These are phyloP conservation scores for Stegodyphus dumicola DNA, from an alignment of 1,140 invertebrate species.

Conservation along the genomic window DNA sequence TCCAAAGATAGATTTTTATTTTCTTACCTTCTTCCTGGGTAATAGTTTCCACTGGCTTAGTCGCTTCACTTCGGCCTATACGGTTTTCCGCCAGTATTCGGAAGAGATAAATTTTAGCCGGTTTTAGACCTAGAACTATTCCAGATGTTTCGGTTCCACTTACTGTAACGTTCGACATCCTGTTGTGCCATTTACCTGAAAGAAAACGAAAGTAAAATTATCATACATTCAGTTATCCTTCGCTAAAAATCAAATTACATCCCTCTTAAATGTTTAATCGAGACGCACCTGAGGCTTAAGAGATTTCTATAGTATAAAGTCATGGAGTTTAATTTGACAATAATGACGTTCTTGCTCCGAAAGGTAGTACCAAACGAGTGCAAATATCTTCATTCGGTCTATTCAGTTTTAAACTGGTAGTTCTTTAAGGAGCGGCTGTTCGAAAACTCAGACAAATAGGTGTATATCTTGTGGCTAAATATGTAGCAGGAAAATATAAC, in stretches of 20 bases:
- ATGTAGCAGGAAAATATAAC: too few species aligned
- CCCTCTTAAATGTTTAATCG: too few species aligned
- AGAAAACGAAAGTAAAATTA: not conserved
- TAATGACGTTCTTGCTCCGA: too few species aligned
- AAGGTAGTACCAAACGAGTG: too few species aligned
- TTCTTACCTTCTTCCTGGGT: slow-evolving; percentile 82
- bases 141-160: slow-evolving; percentile 82
- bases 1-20: slow-evolving; percentile 8
- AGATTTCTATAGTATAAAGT: too few species aligned
- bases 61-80: slow-evolving; percentile 92
- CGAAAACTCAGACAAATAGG: too few species aligned
- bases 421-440: too few species aligned
- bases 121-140: slow-evolving; percentile 82
- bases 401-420: too few species aligned
- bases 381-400: too few species aligned
- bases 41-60: slow-evolving; percentile 85
- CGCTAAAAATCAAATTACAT: not conserved
- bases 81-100: slow-evolving; percentile 96
- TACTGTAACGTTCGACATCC: slow-evolving; percentile 66
- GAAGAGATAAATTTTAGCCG: slow-evolving; percentile 94
- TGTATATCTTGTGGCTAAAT: too few species aligned
- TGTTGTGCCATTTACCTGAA: slow-evolving; percentile 62
- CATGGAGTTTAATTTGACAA: too few species aligned
- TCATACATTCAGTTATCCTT: not conserved
- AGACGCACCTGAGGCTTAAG: too few species aligned